phyloP scores from a whole-genome alignment of 2,797 vertebrate species.

The Myoxocephalus aenaeus region DNA sequence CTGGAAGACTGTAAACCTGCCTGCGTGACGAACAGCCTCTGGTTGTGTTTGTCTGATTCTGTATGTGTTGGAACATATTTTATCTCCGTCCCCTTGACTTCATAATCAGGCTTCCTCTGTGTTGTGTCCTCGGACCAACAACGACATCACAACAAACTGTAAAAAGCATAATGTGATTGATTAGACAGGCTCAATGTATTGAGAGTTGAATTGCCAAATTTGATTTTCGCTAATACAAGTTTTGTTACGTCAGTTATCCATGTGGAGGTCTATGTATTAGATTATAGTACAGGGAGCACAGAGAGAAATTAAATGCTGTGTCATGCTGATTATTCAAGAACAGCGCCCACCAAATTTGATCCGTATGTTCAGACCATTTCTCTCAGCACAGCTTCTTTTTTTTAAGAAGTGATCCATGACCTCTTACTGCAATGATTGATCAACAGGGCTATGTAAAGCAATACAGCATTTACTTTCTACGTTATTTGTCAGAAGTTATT shows the following conservation, averaged over 20 bases:
- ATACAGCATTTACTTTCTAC: background rate
- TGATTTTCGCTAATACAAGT: background rate
- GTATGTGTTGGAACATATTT: background rate
- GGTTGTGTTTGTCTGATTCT: background rate
- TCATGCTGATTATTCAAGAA: conserved; percentile 69
- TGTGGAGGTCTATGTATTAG: background rate
- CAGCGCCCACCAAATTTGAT: conserved; percentile 51
- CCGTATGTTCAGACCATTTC: conserved; percentile 55
- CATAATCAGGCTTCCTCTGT: background rate
- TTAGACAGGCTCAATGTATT: background rate
- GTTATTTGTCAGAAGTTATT: background rate
- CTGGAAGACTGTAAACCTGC: conserved; percentile 10
- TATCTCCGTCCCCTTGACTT: background rate
- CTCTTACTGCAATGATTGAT: conserved; percentile 3
- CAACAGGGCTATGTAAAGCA: background rate
- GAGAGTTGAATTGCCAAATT: background rate
- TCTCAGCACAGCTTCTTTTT: conserved; percentile 10
- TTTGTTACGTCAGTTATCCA: background rate
- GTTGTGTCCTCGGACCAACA: background rate
- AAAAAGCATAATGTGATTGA: background rate
- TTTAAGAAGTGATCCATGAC: background rate
- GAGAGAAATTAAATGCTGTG: conserved; percentile 65
- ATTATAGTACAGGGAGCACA: conserved; percentile 17
- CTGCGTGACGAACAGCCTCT: conserved; percentile 18
- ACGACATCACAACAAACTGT: background rate